Conservation (phyloP, 2,113 vertebrate genomes). For the Callopanchax toddi region DNA sequence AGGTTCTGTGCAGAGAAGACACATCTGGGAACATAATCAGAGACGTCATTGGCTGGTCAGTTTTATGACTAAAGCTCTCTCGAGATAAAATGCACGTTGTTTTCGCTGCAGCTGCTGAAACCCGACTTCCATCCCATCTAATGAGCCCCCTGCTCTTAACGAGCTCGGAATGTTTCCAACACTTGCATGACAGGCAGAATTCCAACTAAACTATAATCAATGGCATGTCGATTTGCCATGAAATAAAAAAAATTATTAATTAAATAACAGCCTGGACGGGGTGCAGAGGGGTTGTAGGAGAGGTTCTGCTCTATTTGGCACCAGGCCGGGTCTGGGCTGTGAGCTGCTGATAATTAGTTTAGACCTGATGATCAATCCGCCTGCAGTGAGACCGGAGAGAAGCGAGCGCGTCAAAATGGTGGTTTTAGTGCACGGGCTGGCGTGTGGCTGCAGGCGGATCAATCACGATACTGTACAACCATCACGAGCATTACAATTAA, state of each 20-base stretch:
- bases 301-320: constrained; percentile 33
- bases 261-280: background rate
- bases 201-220: constrained; percentile 45
- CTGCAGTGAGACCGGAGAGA: constrained; percentile 33
- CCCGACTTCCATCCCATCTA: constrained; percentile 12
- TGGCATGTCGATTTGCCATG: constrained; percentile 16
- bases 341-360: constrained; percentile 50
- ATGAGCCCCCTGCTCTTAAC: constrained; percentile 30
- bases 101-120: constrained; percentile 26
- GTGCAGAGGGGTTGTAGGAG: background rate
- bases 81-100: constrained; percentile 7
- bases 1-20: constrained; percentile 1
- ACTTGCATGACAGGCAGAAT: constrained; percentile 21
- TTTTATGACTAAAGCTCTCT: constrained; percentile 26
- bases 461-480: constrained; percentile 3
- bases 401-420: constrained; percentile 17
- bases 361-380: constrained; percentile 42
- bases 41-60: constrained; percentile 15
- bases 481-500: background rate
- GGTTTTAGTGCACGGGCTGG: constrained; percentile 4
- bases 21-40: background rate
- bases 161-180: constrained; percentile 21
- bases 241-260: background rate
- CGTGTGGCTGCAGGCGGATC: constrained; percentile 1
- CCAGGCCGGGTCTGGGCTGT: constrained; percentile 19